phyloP scores from a whole-genome alignment of 1,140 invertebrate genomes.

The Diploscapter pachys region DNA sequence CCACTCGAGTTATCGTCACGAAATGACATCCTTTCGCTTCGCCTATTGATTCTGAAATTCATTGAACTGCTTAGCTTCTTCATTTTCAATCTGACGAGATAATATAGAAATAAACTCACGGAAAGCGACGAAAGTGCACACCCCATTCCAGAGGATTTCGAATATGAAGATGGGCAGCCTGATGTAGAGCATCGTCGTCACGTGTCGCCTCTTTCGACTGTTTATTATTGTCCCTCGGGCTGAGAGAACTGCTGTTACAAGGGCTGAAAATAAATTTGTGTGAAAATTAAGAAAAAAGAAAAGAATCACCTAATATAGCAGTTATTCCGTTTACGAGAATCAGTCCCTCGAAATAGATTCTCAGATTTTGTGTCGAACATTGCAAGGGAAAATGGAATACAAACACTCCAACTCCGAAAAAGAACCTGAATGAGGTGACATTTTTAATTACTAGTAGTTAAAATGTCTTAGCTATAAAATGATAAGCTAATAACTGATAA shows the following conservation, averaged over 20 bases:
- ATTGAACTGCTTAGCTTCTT: neutral
- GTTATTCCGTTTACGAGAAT: conserved; percentile 19
- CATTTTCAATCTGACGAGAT: conserved; percentile 1
- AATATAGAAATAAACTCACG: neutral
- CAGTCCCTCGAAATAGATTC: conserved; percentile 32
- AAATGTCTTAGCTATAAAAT: too few species aligned
- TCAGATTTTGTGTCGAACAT: conserved; percentile 41
- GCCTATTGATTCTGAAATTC: conserved; percentile 25
- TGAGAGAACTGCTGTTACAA: conserved; percentile 16
- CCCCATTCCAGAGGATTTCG: conserved; percentile 48
- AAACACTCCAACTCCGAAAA: conserved; percentile 41
- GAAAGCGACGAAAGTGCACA: conserved; percentile 33
- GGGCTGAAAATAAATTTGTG: conserved; percentile 8
- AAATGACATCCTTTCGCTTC: conserved; percentile 25
- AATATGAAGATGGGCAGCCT: conserved; percentile 52
- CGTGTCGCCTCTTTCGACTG: conserved; percentile 32
- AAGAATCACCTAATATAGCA: conserved; percentile 14
- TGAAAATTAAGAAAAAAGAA: neutral
- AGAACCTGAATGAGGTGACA: conserved; percentile 5
- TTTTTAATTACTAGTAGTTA: too few species aligned
- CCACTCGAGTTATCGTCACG: conserved; percentile 31
- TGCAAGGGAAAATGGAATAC: conserved; percentile 46
- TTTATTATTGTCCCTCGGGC: conserved; percentile 53
- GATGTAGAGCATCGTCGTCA: conserved; percentile 45
- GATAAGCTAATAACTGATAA: too few species aligned